These are phyloP conservation scores for Psittacula cyanocephala DNA, from an alignment of 2,113 vertebrate species.

Conservation along the genomic window DNA sequence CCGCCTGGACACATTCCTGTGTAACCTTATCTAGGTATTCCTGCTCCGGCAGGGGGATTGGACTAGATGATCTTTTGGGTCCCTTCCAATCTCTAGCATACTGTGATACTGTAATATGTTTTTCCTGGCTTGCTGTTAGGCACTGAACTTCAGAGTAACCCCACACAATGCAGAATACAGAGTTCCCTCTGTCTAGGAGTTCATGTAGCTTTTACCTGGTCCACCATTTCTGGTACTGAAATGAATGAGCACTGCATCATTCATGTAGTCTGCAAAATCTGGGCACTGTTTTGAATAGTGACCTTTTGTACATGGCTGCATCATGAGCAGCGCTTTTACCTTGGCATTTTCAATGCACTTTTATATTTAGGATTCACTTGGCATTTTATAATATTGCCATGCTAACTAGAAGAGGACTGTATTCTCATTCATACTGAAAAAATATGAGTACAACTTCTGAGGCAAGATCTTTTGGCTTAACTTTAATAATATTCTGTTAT, in stretches of 20 bases:
- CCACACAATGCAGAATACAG: neutral
- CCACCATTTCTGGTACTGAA: neutral
- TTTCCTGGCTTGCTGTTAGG: neutral
- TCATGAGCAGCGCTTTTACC: neutral
- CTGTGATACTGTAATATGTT: too few relatives aligned
- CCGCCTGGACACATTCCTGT: too few relatives aligned
- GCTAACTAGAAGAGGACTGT: neutral
- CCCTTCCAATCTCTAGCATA: too few relatives aligned
- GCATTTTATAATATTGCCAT: neutral
- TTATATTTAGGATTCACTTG: neutral
- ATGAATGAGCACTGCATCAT: neutral
- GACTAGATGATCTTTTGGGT: too few relatives aligned
- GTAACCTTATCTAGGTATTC: too few relatives aligned
- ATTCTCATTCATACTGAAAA: neutral
- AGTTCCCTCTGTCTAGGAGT: neutral
- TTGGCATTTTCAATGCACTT: neutral
- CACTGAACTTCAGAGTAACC: neutral
- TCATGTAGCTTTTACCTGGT: neutral
- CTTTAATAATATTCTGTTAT: neutral
- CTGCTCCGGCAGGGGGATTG: too few relatives aligned
- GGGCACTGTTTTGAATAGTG: neutral
- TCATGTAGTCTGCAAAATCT: neutral
- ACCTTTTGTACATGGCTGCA: neutral
- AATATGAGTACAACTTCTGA: neutral
- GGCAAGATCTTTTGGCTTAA: neutral